A percentile compares a stretch with the other conserved stretches of the same genome.
Conservation (phyloP, 2,797 vertebrate genomes). For the Sardinella longiceps region DNA sequence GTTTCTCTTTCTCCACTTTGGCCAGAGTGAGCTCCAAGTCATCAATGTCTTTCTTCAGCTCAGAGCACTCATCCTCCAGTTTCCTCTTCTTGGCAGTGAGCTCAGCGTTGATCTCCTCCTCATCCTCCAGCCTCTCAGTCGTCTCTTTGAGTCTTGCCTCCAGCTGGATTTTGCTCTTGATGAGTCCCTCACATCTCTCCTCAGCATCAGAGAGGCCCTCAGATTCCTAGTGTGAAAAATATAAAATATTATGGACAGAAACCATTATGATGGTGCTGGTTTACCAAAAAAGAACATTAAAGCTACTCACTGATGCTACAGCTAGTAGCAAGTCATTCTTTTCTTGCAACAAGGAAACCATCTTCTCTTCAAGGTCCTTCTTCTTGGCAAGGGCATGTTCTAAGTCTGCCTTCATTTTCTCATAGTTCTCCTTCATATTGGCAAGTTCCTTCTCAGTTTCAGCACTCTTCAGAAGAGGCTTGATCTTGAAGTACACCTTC, state of each 20-base stretch:
- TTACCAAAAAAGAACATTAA: too few relatives aligned
- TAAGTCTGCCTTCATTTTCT: conserved; percentile 82
- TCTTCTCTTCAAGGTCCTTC: conserved; percentile 80
- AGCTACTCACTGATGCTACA: conserved; percentile 74
- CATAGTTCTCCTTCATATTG: conserved; percentile 89
- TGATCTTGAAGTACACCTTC: conserved; percentile 93
- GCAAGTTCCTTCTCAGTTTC: conserved; percentile 92
- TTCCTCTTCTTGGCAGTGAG: conserved; percentile 2
- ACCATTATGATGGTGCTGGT: too few relatives aligned
- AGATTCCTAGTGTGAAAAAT: conserved; percentile 64
- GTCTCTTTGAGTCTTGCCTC: conserved; percentile 75
- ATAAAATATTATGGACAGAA: not conserved
- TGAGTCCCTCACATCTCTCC: conserved; percentile 85
- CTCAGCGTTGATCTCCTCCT: conserved; percentile 9
- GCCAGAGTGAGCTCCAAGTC: too few relatives aligned
- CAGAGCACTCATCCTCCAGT: conserved; percentile 51
- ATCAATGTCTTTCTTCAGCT: conserved; percentile 57
- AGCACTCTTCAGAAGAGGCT: conserved; percentile 87
- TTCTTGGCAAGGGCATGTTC: conserved; percentile 71
- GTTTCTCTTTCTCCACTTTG: too few relatives aligned
- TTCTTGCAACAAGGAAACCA: conserved; percentile 76
- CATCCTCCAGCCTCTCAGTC: conserved; percentile 11
- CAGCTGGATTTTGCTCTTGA: conserved; percentile 83
- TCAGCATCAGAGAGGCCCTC: conserved; percentile 71
- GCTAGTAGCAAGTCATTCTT: conserved; percentile 77